Conservation (phyloP, 1,140 invertebrate species). For the Zaprionus taronus region DNA sequence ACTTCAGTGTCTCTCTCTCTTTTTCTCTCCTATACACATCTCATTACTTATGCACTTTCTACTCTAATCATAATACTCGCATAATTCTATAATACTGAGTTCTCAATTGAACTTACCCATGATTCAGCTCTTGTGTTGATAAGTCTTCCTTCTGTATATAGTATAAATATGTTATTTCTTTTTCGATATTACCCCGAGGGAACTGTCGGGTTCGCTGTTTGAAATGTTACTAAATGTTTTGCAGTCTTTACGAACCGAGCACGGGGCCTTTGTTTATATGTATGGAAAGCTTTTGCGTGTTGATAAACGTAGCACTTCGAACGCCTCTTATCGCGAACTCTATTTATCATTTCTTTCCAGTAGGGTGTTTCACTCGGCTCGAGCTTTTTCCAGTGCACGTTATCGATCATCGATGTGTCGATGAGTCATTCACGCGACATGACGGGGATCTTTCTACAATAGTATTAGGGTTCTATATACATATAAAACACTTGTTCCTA, state of each 20-base stretch:
- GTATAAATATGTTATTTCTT: slow-evolving; percentile 1
- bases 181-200: background rate
- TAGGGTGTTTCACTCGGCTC: background rate
- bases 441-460: background rate
- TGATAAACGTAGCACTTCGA: background rate
- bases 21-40: background rate
- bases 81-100: too few species aligned
- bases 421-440: background rate
- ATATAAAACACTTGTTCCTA: background rate
- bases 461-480: background rate
- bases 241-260: background rate
- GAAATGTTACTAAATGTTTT: slow-evolving; percentile 17
- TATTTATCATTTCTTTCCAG: background rate
- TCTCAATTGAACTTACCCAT: slow-evolving; percentile 28
- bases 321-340: background rate
- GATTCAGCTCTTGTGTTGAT: slow-evolving; percentile 34
- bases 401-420: background rate
- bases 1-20: too few species aligned
- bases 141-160: slow-evolving; percentile 22
- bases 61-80: background rate
- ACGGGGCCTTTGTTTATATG: background rate
- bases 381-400: background rate
- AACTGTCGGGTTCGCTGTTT: slow-evolving; percentile 15
- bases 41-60: background rate
- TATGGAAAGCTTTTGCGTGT: background rate